phyloP scores from a whole-genome alignment of 2,797 vertebrate genomes.

The Micrastur ruficollis region DNA sequence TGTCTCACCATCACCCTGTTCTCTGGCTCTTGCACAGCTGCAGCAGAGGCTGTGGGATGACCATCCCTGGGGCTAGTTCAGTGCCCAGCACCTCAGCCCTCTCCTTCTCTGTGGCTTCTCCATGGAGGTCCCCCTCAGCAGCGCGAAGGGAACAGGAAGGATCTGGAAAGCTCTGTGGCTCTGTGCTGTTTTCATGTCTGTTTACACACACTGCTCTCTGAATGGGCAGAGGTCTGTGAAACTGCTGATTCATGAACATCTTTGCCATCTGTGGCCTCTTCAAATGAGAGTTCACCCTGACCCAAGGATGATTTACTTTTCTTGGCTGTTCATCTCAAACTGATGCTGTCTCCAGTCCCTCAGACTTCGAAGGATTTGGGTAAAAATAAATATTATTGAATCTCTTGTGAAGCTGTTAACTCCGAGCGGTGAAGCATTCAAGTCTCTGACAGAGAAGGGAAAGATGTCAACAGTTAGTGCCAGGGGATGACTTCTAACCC shows the following conservation, averaged over 20 bases:
- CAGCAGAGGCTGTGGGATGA: background rate
- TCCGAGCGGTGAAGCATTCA: background rate
- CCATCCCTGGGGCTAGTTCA: background rate
- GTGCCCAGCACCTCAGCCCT: background rate
- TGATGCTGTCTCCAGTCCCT: constrained; percentile 5
- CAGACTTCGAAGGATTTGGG: constrained; percentile 1
- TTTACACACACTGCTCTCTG: background rate
- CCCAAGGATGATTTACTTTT: constrained; percentile 37
- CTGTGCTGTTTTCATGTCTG: background rate
- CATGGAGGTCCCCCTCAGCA: background rate
- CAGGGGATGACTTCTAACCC: background rate
- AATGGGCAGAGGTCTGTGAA: constrained; percentile 9
- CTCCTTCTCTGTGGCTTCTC: background rate
- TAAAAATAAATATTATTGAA: background rate
- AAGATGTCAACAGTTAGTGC: background rate
- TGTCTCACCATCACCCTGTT: background rate
- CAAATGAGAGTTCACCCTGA: background rate
- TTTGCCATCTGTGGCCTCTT: constrained; percentile 19
- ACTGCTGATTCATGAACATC: constrained; percentile 5
- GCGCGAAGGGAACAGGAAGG: background rate
- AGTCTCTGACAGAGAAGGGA: background rate
- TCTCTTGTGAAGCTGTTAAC: background rate
- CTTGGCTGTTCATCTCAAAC: constrained; percentile 10
- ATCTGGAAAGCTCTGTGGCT: background rate
- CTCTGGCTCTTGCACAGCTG: background rate